Evolutionary conservation across 2,113 vertebrate genomes (phyloP).

Genomic region (Urocitellus parryii): DNA sequence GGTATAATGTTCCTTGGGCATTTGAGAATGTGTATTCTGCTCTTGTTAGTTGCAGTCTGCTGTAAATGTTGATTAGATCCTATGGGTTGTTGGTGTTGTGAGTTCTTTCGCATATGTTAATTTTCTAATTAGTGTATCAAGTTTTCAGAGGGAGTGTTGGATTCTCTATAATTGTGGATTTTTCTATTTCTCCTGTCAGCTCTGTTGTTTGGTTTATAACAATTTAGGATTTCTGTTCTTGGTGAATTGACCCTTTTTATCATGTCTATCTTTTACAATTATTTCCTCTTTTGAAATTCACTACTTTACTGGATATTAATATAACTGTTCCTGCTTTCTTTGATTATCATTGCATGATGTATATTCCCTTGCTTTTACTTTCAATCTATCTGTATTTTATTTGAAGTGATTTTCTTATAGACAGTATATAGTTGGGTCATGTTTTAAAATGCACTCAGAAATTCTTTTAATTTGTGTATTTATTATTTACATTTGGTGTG

Average conservation of each 20-base stretch:
- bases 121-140: constrained; percentile 28
- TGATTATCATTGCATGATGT: not conserved
- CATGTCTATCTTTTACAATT: not conserved
- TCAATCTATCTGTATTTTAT: not conserved
- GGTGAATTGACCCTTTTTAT: not conserved
- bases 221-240: not conserved
- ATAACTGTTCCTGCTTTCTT: not conserved
- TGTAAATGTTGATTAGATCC: not conserved
- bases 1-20: not conserved
- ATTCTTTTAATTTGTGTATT: constrained; percentile 11
- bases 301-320: not conserved
- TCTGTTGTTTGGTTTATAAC: not conserved
- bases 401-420: not conserved
- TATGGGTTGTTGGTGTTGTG: not conserved
- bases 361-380: not conserved
- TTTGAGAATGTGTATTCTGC: not conserved
- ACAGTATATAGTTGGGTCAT: not conserved
- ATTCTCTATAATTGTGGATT: not conserved
- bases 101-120: not conserved
- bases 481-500: not conserved
- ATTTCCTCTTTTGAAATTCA: not conserved
- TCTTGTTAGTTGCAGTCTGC: not conserved
- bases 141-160: not conserved
- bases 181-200: not conserved
- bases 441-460: not conserved